Evolutionary conservation across 2,113 vertebrate genomes (phyloP).

Genomic region (Hipposideros armiger): DNA sequence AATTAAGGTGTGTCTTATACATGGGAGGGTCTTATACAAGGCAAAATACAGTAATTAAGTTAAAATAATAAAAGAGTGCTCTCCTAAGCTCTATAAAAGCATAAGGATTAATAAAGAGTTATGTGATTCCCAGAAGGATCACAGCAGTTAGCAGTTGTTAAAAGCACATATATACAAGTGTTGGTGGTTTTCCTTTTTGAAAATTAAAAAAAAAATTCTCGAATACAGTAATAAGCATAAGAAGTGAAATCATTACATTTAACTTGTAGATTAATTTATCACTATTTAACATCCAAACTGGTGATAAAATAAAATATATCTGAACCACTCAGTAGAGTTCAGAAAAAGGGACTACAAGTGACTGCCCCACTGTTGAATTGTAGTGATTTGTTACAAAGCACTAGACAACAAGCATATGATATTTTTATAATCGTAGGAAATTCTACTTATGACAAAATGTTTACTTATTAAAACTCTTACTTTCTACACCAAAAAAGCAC

Average conservation of each 20-base stretch:
- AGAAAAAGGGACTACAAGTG: neutral
- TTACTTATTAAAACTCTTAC: slow-evolving; percentile 35
- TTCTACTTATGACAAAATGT: slow-evolving; percentile 8
- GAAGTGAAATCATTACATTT: slow-evolving; percentile 37
- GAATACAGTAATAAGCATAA: neutral
- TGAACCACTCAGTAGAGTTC: neutral
- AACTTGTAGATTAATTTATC: slow-evolving; percentile 47
- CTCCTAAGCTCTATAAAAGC: neutral
- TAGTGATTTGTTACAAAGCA: slow-evolving; percentile 18
- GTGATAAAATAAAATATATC: neutral
- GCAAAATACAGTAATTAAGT: neutral
- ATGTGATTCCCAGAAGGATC: neutral
- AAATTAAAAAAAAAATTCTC: neutral
- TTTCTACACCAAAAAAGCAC: slow-evolving; percentile 3
- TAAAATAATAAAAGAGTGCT: slow-evolving; percentile 15
- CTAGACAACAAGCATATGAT: neutral
- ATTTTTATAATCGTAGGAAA: slow-evolving; percentile 45
- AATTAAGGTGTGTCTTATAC: too few relatives aligned
- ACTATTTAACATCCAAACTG: slow-evolving; percentile 28
- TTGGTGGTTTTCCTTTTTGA: neutral
- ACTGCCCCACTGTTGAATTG: slow-evolving; percentile 23
- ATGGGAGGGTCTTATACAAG: too few relatives aligned
- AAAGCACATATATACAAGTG: neutral
- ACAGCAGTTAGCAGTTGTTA: neutral
- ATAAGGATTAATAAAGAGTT: neutral